phyloP scores from a whole-genome alignment of 2,888 invertebrate species.

The Smittia sp. region DNA sequence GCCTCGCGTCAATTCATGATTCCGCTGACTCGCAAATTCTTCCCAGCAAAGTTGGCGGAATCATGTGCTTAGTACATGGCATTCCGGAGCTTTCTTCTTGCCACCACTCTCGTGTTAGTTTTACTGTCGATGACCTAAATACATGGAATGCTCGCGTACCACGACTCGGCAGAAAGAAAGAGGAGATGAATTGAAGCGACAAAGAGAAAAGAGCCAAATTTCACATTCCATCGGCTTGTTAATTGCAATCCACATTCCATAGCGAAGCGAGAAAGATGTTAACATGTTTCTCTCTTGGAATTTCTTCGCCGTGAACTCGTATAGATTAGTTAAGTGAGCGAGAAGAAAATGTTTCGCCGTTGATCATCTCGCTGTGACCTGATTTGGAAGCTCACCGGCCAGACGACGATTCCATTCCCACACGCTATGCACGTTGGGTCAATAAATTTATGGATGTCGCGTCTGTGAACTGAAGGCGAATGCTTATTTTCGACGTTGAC shows the following conservation, averaged over 20 bases:
- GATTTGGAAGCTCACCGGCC: conserved; percentile 6
- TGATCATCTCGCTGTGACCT: conserved; percentile 11
- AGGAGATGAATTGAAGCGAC: conserved; percentile 9
- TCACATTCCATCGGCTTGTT: conserved; percentile 22
- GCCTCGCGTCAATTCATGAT: neutral
- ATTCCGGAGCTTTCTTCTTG: conserved; percentile 8
- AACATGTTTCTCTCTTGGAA: conserved; percentile 6
- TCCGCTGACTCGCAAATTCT: neutral
- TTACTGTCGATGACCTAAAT: conserved; percentile 29
- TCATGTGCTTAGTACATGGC: neutral
- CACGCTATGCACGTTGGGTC: neutral
- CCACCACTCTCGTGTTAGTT: neutral
- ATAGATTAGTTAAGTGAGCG: conserved; percentile 5
- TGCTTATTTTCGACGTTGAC: neutral
- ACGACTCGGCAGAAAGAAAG: neutral
- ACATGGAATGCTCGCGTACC: conserved; percentile 12
- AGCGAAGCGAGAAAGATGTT: neutral
- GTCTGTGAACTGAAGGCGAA: neutral
- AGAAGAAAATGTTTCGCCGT: neutral
- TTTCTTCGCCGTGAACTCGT: neutral
- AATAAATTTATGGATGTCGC: conserved; percentile 9
- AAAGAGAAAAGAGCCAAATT: conserved; percentile 18
- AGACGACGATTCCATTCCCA: conserved; percentile 2
- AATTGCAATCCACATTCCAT: conserved; percentile 35
- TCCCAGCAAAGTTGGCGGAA: neutral